These are phyloP conservation scores for Lissonota sp. DNA, from an alignment of 2,888 invertebrate species.

Conservation along the genomic window DNA sequence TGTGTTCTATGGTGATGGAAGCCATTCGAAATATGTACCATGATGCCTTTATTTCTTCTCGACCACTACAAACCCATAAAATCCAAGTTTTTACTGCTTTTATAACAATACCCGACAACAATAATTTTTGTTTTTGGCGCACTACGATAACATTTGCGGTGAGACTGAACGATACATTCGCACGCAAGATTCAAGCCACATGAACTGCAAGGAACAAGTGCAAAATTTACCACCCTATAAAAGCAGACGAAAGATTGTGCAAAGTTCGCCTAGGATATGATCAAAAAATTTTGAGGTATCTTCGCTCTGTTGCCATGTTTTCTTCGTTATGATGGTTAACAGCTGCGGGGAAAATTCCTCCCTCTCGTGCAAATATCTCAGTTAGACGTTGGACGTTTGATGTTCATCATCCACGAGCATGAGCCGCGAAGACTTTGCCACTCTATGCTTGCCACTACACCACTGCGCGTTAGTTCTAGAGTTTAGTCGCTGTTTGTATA, in stretches of 20 bases:
- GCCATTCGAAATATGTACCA: not conserved
- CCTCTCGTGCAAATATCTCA: constrained; percentile 52
- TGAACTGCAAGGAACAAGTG: constrained; percentile 1
- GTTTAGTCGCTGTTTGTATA: constrained; percentile 52
- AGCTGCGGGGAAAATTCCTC: constrained; percentile 32
- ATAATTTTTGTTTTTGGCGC: constrained; percentile 7
- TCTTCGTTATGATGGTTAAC: constrained; percentile 34
- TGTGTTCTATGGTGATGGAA: not conserved
- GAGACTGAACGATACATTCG: constrained; percentile 13
- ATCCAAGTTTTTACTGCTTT: not conserved
- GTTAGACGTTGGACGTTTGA: constrained; percentile 58
- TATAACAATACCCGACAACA: not conserved
- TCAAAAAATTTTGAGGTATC: constrained; percentile 36
- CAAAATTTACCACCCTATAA: constrained; percentile 47
- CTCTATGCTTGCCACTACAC: constrained; percentile 14
- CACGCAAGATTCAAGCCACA: constrained; percentile 35
- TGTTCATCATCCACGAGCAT: constrained; percentile 53
- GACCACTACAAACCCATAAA: constrained; percentile 9
- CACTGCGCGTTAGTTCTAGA: constrained; percentile 49
- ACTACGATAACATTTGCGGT: constrained; percentile 9
- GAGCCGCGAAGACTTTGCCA: constrained; percentile 48
- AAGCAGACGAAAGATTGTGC: constrained; percentile 9
- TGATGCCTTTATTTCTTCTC: not conserved
- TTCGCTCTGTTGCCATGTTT: constrained; percentile 5
- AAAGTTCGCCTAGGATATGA: constrained; percentile 34